Conservation (phyloP, 2,888 invertebrate genomes). For the Gryllus longicercus region DNA sequence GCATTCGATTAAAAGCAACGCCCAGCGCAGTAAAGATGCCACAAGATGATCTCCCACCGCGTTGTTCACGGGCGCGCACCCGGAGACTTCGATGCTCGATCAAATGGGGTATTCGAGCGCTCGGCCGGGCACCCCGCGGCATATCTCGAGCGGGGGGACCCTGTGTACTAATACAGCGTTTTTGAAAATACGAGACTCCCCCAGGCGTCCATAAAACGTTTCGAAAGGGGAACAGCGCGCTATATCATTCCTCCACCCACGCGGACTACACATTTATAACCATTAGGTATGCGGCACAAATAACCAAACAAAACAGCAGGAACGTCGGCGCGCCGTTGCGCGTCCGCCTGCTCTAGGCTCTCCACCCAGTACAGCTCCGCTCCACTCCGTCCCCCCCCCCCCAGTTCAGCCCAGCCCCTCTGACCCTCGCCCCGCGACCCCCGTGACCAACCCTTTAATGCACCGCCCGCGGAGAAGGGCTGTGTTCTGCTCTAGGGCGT, state of each 20-base stretch:
- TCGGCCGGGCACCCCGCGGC: background rate
- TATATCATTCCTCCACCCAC: background rate
- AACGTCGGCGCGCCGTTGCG: too few species aligned
- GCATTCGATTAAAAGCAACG: too few species aligned
- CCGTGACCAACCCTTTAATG: too few species aligned
- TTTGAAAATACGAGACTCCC: slow-evolving; percentile 17
- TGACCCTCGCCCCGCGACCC: too few species aligned
- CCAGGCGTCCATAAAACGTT: background rate
- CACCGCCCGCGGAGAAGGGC: too few species aligned
- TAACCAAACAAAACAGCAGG: background rate
- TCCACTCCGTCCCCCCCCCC: too few species aligned
- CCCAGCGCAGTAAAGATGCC: too few species aligned
- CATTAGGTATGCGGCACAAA: slow-evolving; percentile 10
- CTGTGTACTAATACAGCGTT: background rate
- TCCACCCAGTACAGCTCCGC: too few species aligned
- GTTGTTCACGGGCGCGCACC: background rate
- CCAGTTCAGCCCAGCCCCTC: too few species aligned
- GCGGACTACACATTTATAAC: background rate
- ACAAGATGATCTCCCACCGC: too few species aligned
- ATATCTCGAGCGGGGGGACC: background rate
- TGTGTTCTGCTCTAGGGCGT: too few species aligned
- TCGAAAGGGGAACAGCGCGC: background rate
- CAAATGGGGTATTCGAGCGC: background rate
- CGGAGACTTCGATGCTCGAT: background rate
- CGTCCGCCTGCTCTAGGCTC: too few species aligned